These are phyloP conservation scores for Odontamblyopus rebecca DNA, from an alignment of 2,797 vertebrate genomes.

Conservation along the genomic window DNA sequence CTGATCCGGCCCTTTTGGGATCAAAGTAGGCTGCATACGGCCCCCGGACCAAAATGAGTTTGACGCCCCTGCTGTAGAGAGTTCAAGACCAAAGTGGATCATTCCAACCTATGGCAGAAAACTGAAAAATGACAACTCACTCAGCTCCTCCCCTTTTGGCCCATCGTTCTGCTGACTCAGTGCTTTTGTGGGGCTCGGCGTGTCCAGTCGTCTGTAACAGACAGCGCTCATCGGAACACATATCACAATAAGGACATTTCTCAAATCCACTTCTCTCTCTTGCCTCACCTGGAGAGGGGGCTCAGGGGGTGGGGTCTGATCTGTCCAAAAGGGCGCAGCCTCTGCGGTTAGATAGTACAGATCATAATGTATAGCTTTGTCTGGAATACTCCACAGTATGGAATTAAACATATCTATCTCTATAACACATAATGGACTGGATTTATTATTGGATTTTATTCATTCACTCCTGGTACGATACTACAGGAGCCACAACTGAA, in stretches of 20 bases:
- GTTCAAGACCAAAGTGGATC: not conserved
- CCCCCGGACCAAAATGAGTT: too few relatives aligned
- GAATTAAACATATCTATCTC: too few relatives aligned
- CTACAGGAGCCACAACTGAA: too few relatives aligned
- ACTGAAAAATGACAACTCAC: conserved; percentile 18
- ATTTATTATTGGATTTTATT: too few relatives aligned
- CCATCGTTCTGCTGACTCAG: conserved; percentile 12
- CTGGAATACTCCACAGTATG: too few relatives aligned
- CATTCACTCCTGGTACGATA: too few relatives aligned
- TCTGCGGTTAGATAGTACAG: conserved; percentile 7
- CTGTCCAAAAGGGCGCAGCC: conserved; percentile 1
- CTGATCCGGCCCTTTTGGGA: too few relatives aligned
- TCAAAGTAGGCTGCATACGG: too few relatives aligned
- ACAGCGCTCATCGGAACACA: not conserved
- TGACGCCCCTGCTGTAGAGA: too few relatives aligned
- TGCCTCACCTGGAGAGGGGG: conserved; percentile 36
- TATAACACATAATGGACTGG: too few relatives aligned
- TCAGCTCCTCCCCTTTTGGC: not conserved
- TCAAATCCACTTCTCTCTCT: not conserved
- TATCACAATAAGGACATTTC: not conserved
- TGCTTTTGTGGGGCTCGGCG: conserved; percentile 1
- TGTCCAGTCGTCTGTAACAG: conserved; percentile 22
- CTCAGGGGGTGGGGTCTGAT: not conserved
- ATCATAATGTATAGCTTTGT: too few relatives aligned
- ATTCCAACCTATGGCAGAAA: not conserved